phyloP scores from a whole-genome alignment of 2,888 invertebrate species.

The Mesopsocus fuscifrons region DNA sequence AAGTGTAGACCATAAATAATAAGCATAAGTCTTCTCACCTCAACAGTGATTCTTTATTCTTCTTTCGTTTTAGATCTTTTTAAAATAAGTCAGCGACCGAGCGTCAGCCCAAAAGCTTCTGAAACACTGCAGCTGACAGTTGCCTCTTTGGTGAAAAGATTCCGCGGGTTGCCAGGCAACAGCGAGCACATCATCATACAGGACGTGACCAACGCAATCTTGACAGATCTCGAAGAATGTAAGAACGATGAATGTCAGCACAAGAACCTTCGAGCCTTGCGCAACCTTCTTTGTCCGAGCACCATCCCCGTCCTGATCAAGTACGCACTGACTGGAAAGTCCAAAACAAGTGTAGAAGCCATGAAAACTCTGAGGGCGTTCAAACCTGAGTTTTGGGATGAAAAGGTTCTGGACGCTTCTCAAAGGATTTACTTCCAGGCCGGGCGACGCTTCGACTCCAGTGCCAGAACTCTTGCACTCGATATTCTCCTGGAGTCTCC shows the following conservation, averaged over 20 bases:
- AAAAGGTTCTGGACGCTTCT: conserved; percentile 28
- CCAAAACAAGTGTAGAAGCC: conserved; percentile 37
- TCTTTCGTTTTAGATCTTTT: conserved; percentile 28
- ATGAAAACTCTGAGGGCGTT: conserved; percentile 44
- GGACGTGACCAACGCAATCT: neutral
- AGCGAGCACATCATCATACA: conserved; percentile 19
- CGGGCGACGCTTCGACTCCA: conserved; percentile 41
- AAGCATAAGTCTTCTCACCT: too few species aligned
- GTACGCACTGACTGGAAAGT: conserved; percentile 30
- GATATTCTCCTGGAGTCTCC: conserved; percentile 43
- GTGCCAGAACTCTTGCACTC: conserved; percentile 46
- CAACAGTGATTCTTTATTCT: too few species aligned
- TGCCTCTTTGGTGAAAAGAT: conserved; percentile 36
- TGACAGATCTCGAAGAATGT: neutral
- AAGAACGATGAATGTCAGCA: conserved; percentile 33
- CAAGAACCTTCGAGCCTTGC: conserved; percentile 43
- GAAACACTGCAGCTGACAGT: conserved; percentile 47
- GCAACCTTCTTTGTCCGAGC: conserved; percentile 41
- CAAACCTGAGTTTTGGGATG: conserved; percentile 24
- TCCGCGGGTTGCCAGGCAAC: conserved; percentile 21
- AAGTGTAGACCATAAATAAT: too few species aligned
- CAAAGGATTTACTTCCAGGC: conserved; percentile 39
- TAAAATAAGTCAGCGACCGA: conserved; percentile 19
- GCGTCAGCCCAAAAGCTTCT: conserved; percentile 35
- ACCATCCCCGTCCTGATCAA: conserved; percentile 39